Evolutionary conservation across 1,140 invertebrate species (phyloP), one percentile per base, ranked within the genome.

Genomic region (Charaxes varanes): DNA sequence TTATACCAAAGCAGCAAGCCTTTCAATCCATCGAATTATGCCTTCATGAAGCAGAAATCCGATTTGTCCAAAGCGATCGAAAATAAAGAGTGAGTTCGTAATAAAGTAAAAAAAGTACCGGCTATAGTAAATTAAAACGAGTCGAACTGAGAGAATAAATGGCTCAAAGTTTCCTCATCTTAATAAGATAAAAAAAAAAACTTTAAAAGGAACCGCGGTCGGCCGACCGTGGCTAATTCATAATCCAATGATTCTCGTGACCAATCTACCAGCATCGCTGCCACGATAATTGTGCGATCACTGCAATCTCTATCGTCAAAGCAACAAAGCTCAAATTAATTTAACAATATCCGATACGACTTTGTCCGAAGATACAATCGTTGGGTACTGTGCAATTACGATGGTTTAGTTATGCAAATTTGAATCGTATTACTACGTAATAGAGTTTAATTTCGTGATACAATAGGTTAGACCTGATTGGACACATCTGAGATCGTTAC

Each of bases 161-260:
- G n/a, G 26, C 13, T 17, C 28, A n/a, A 1, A 12, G 28, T 28
- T 38, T 19, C 23, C 14, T 27, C 35, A 19, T 42, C 36, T 45
- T n/a, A 12, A 33, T 41, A 45, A 50, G 37, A 12, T 3, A 2
- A 17, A 30, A 31, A 31, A 31, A 31, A 31, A 17, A 31, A 10
- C n/a, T 17, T 31, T 3, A 8, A 31, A 31, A 31, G 28, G 28
- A 7, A 13, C 40, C 19, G 31, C 22, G 23, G 27, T 24, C 40
- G 35, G 35, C 43, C 33, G 40, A 42, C 26, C 55, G 44, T 48
- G 26, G 44, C 52, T 47, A 59, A 59, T 59, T 51, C 38, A 45
- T 55, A 55, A 59, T 59, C 52, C 42, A 35, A 28, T 37, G 49
- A 42, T 26, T 30, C 43, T 51, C 48, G 37, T 41, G 50, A 32